Evolutionary conservation across 2,888 invertebrate species (phyloP).

Genomic region (Lagria hirta): DNA sequence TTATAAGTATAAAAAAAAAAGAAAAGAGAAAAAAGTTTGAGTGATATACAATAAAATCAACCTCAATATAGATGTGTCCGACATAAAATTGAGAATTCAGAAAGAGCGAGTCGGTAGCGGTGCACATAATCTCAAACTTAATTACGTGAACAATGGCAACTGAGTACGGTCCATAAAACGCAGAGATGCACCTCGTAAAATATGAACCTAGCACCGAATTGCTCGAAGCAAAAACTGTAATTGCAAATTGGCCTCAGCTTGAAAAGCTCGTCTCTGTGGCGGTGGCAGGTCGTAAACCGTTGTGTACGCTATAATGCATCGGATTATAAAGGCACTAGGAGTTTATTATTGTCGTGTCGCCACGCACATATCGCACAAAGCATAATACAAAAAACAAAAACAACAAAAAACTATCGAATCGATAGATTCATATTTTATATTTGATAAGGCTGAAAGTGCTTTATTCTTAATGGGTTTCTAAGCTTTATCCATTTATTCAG

Average conservation of each 20-base stretch:
- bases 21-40: no score
- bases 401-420: no score
- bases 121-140: constrained; percentile 40
- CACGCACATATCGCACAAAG: constrained; percentile 24
- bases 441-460: no score
- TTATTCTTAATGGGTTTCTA: no score
- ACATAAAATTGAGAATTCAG: constrained; percentile 31
- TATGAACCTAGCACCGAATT: constrained; percentile 45
- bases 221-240: constrained; percentile 46
- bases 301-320: constrained; percentile 40
- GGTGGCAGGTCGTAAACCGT: constrained; percentile 44
- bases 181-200: constrained; percentile 48
- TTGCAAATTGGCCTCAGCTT: constrained; percentile 45
- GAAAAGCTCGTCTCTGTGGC: constrained; percentile 28
- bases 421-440: no score
- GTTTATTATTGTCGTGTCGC: constrained; percentile 39
- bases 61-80: no score
- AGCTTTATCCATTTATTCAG: no score
- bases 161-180: constrained; percentile 45
- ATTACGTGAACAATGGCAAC: constrained; percentile 44
- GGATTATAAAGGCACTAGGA: constrained; percentile 42
- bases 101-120: constrained; percentile 24
- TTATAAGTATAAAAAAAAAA: no score
- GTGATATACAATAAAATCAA: no score
- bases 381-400: no score